These are phyloP conservation scores for Altica lythri DNA, from an alignment of 2,888 invertebrate species.

Conservation along the genomic window DNA sequence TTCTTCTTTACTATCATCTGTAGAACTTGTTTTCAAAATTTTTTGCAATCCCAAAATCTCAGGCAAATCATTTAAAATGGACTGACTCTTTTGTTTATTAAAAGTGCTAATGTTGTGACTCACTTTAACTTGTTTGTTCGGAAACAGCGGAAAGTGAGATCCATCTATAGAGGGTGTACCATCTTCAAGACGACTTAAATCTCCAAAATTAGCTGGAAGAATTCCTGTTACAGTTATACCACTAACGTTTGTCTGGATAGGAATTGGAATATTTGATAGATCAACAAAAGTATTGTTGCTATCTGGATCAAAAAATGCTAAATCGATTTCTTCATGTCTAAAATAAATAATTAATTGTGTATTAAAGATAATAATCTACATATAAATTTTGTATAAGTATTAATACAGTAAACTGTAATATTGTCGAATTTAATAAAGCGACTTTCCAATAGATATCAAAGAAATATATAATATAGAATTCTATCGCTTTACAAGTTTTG, in stretches of 20 bases:
- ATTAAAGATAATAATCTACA: conserved; percentile 14
- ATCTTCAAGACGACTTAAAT: conserved; percentile 28
- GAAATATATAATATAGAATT: too few relatives aligned
- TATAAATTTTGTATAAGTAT: too few relatives aligned
- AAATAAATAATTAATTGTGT: conserved; percentile 27
- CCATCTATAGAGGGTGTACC: conserved; percentile 32
- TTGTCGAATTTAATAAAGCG: too few relatives aligned
- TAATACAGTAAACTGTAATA: too few relatives aligned
- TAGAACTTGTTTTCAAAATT: not conserved
- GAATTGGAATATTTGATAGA: conserved; percentile 61
- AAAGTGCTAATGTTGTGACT: conserved; percentile 50
- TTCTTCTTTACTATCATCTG: not conserved
- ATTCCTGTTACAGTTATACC: conserved; percentile 61
- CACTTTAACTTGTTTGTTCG: conserved; percentile 49
- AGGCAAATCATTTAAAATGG: conserved; percentile 44
- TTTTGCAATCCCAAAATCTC: conserved; percentile 40
- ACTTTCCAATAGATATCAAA: too few relatives aligned
- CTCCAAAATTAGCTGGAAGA: conserved; percentile 38
- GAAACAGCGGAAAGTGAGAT: conserved; percentile 41
- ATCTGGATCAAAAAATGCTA: conserved; percentile 61
- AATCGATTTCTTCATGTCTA: conserved; percentile 61
- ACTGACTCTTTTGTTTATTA: conserved; percentile 42
- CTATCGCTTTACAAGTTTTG: too few relatives aligned
- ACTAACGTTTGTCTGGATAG: conserved; percentile 62
- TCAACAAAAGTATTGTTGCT: conserved; percentile 59